A percentile compares a stretch with the other conserved stretches of the same genome.
These are phyloP conservation scores for Geopemphigus sp. DNA, from an alignment of 1,140 invertebrate species.

Conservation along the genomic window DNA sequence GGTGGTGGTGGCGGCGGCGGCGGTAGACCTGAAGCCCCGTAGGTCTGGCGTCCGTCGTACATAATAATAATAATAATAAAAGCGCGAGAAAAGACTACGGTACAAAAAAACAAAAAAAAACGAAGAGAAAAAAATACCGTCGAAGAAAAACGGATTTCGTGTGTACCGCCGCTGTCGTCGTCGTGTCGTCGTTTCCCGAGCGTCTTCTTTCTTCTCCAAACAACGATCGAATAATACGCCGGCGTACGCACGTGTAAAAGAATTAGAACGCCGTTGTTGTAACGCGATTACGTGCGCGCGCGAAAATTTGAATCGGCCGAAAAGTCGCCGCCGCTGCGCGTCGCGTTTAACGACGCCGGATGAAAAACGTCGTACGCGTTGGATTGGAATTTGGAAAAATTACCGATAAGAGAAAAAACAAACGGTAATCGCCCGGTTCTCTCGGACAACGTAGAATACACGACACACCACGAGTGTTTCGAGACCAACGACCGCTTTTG, in stretches of 20 bases:
- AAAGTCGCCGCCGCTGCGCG: too few species aligned
- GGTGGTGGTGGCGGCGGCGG: too few species aligned
- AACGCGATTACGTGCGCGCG: neutral
- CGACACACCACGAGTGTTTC: neutral
- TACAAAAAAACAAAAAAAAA: too few species aligned
- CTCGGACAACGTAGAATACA: too few species aligned
- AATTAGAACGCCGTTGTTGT: neutral
- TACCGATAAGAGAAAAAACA: too few species aligned
- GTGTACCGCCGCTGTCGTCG: too few species aligned
- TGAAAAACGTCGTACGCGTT: too few species aligned
- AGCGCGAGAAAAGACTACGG: neutral
- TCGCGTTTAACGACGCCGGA: too few species aligned
- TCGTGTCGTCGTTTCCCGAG: constrained; percentile 5
- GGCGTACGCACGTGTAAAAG: neutral
- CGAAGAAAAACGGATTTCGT: constrained; percentile 18
- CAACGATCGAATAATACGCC: constrained; percentile 18
- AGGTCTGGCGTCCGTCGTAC: neutral
- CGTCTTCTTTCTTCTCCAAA: constrained; percentile 7
- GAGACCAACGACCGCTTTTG: neutral
- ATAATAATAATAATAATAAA: constrained; percentile 30
- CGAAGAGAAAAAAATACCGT: neutral
- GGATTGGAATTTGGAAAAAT: too few species aligned
- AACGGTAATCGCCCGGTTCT: too few species aligned
- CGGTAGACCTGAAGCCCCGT: constrained; percentile 21
- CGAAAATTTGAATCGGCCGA: neutral